phyloP scores from a whole-genome alignment of 2,113 vertebrate genomes.

The Tyrannus savana region DNA sequence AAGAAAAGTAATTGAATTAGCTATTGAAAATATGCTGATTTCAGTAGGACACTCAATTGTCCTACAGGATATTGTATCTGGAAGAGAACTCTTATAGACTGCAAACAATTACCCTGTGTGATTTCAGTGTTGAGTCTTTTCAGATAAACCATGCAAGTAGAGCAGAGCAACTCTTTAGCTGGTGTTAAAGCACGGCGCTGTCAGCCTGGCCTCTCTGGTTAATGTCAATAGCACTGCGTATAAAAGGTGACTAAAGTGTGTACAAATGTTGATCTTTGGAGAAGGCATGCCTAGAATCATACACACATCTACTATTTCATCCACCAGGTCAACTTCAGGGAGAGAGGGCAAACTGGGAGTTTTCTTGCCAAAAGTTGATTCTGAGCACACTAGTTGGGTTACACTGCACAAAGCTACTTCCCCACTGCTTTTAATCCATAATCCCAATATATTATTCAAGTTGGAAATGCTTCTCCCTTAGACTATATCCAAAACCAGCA shows the following conservation, averaged over 20 bases:
- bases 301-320: constrained; percentile 83
- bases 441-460: constrained; percentile 62
- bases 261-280: constrained; percentile 86
- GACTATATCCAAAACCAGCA: constrained; percentile 39
- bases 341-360: constrained; percentile 70
- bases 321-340: constrained; percentile 73
- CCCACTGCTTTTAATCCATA: constrained; percentile 66
- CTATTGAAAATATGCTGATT: not conserved
- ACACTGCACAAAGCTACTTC: constrained; percentile 41
- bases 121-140: constrained; percentile 69
- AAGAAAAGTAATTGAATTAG: not conserved
- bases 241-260: constrained; percentile 84
- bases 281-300: constrained; percentile 83
- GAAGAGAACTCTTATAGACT: constrained; percentile 57
- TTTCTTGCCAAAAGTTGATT: constrained; percentile 70
- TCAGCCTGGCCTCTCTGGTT: constrained; percentile 79
- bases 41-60: constrained; percentile 35
- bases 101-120: constrained; percentile 78
- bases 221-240: constrained; percentile 83
- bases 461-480: constrained; percentile 59
- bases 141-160: constrained; percentile 68
- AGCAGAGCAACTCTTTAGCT: constrained; percentile 66
- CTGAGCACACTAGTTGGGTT: constrained; percentile 63
- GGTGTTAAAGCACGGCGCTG: constrained; percentile 74
- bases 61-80: constrained; percentile 56